phyloP scores from a whole-genome alignment of 1,140 invertebrate genomes.

The Campoletis sonorensis region DNA sequence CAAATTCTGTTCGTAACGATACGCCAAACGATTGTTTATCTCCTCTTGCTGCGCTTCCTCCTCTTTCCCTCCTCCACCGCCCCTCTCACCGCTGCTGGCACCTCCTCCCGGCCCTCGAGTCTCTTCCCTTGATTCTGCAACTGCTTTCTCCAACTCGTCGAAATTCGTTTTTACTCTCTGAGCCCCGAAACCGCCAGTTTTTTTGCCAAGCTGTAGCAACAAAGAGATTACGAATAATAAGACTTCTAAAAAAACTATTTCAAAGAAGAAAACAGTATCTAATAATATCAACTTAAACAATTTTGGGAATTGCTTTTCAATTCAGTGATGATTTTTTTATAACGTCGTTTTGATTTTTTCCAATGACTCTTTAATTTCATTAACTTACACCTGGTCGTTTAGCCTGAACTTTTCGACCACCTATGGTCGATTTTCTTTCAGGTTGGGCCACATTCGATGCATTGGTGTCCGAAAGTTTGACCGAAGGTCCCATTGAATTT shows the following conservation, averaged over 20 bases:
- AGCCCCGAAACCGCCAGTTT: constrained; percentile 92
- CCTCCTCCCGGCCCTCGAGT: constrained; percentile 78
- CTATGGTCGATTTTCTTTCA: constrained; percentile 85
- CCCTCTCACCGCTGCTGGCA: constrained; percentile 70
- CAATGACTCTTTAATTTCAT: too few species aligned
- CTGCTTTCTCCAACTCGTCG: constrained; percentile 95
- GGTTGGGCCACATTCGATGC: constrained; percentile 64
- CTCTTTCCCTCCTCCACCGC: constrained; percentile 78
- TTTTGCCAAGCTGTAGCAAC: constrained; percentile 86
- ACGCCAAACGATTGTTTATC: constrained; percentile 89
- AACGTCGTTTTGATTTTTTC: too few species aligned
- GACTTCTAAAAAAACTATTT: background rate
- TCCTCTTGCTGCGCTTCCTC: constrained; percentile 79
- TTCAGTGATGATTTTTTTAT: too few species aligned
- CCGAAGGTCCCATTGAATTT: constrained; percentile 63
- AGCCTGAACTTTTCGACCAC: constrained; percentile 80
- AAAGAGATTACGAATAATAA: constrained; percentile 44
- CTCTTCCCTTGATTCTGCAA: constrained; percentile 86
- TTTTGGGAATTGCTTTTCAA: too few species aligned
- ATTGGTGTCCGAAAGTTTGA: constrained; percentile 71
- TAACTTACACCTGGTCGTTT: constrained; percentile 81
- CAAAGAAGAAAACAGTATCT: background rate
- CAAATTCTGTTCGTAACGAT: constrained; percentile 85
- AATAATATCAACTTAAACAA: background rate
- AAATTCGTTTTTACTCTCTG: constrained; percentile 97